These are phyloP conservation scores for Panulirus ornatus DNA, from an alignment of 1,140 invertebrate genomes.

Conservation along the genomic window DNA sequence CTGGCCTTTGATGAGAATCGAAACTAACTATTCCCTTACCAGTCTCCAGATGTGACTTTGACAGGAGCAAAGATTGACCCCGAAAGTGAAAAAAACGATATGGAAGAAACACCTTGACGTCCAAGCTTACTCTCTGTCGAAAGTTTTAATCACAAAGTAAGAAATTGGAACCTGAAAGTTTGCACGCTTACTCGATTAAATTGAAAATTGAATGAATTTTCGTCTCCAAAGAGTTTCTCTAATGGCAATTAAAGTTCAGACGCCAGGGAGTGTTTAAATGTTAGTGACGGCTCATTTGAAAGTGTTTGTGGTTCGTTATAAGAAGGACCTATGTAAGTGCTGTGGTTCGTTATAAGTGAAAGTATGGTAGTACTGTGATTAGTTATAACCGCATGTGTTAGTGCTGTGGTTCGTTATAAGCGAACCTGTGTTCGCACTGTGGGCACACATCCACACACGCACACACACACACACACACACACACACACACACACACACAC, in stretches of 20 bases:
- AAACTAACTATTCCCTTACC: too few relatives aligned
- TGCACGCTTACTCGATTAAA: background rate
- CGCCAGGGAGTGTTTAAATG: background rate
- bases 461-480: background rate
- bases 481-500: background rate
- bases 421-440: too few relatives aligned
- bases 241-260: background rate
- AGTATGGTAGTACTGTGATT: too few relatives aligned
- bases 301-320: too few relatives aligned
- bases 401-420: background rate
- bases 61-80: too few relatives aligned
- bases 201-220: background rate
- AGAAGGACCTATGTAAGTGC: too few relatives aligned
- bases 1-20: too few relatives aligned
- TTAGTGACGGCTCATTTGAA: background rate
- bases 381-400: too few relatives aligned
- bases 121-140: background rate
- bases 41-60: too few relatives aligned
- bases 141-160: conserved; percentile 11
- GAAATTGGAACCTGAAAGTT: conserved; percentile 1
- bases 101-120: background rate
- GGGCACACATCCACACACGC: background rate
- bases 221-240: background rate
- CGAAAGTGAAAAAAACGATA: background rate
- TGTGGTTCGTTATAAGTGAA: background rate